Conservation (phyloP, 2,797 vertebrate species). For the Bovichtus variegatus region DNA sequence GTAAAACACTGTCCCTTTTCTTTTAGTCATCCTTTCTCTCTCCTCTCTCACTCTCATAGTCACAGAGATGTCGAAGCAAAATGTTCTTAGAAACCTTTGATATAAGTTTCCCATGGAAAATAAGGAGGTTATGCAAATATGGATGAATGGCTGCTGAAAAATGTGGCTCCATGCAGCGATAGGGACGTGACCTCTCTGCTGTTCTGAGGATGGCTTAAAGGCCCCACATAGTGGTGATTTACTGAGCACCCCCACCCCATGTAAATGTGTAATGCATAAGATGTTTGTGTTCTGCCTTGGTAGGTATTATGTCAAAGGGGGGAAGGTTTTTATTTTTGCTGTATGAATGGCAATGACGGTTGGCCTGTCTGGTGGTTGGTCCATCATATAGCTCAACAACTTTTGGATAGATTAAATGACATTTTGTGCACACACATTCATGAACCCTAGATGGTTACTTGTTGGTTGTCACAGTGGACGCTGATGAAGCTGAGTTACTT, state of each 20-base stretch:
- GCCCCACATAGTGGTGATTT: constrained; percentile 18
- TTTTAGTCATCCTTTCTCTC: constrained; percentile 8
- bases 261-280: constrained; percentile 39
- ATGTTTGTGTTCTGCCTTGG: constrained; percentile 27
- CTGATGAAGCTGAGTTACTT: constrained; percentile 20
- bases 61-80: constrained; percentile 46
- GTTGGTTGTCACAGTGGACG: constrained; percentile 9
- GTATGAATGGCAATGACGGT: background rate
- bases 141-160: constrained; percentile 39
- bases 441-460: background rate
- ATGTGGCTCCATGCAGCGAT: constrained; percentile 29
- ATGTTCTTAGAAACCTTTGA: constrained; percentile 66
- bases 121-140: constrained; percentile 68
- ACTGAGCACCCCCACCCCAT: background rate
- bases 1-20: background rate
- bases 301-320: constrained; percentile 15
- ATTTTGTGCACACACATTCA: constrained; percentile 3
- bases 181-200: constrained; percentile 42
- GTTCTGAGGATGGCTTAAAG: constrained; percentile 43
- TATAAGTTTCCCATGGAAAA: constrained; percentile 52
- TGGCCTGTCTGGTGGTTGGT: background rate
- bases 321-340: background rate
- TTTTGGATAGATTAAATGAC: background rate
- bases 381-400: background rate
- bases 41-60: constrained; percentile 13